Evolutionary conservation across 2,797 vertebrate genomes (phyloP).

Genomic region (Psittacula echo): DNA sequence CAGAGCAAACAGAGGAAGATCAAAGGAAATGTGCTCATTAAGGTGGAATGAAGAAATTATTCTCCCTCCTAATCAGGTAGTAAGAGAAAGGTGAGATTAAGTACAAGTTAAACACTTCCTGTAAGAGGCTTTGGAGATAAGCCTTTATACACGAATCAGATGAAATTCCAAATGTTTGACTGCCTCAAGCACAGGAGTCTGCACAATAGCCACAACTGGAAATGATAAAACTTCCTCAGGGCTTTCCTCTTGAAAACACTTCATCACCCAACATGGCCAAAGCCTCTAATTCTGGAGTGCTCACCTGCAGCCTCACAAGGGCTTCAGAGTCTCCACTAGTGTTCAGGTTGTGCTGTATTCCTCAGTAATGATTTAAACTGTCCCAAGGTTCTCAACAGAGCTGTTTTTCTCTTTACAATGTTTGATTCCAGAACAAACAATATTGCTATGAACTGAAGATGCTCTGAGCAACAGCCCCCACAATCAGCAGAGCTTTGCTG

Average conservation of each 20-base stretch:
- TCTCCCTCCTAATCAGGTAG: not conserved
- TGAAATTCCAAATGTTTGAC: not conserved
- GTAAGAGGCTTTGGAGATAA: not conserved
- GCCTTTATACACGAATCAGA: not conserved
- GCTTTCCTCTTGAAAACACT: not conserved
- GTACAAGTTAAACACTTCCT: not conserved
- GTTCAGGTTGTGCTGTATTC: rapidly evolving
- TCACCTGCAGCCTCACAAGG: not conserved
- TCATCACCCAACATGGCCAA: not conserved
- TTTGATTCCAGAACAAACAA: not conserved
- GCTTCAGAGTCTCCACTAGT: rapidly evolving
- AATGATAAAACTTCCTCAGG: not conserved
- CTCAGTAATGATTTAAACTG: rapidly evolving
- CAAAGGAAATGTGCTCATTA: not conserved
- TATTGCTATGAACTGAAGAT: not conserved
- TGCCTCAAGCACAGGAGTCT: rapidly evolving
- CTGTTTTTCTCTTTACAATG: rapidly evolving
- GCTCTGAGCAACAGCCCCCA: not conserved
- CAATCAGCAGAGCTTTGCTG: not conserved
- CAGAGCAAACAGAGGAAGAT: not conserved
- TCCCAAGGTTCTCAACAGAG: not conserved
- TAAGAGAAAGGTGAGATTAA: not conserved
- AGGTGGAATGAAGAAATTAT: not conserved
- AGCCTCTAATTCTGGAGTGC: not conserved
- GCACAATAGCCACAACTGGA: not conserved